Conservation (phyloP, 2,888 invertebrate genomes). For the Eurytoma californica region DNA sequence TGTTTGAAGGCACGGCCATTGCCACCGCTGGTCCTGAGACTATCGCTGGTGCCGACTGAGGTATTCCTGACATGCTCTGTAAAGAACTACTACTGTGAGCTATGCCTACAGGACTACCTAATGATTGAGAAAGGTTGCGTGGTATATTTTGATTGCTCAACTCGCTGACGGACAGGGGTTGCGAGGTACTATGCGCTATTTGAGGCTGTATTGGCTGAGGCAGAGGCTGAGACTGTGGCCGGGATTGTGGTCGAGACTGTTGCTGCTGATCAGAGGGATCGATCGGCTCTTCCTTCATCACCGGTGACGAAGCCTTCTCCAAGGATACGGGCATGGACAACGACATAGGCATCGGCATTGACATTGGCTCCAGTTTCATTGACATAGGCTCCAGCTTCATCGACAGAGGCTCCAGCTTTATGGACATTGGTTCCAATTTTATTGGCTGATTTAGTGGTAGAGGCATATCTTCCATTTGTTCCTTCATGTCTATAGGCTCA, state of each 20-base stretch:
- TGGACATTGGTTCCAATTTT: conserved; percentile 69
- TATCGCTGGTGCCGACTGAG: conserved; percentile 54
- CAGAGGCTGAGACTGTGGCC: conserved; percentile 52
- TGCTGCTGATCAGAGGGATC: conserved; percentile 68
- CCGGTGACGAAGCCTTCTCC: conserved; percentile 57
- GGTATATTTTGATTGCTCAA: conserved; percentile 64
- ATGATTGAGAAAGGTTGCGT: conserved; percentile 69
- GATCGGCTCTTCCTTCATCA: conserved; percentile 62
- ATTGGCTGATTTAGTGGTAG: conserved; percentile 65
- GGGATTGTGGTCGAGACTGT: conserved; percentile 32
- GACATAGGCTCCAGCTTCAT: conserved; percentile 54
- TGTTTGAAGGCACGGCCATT: conserved; percentile 51
- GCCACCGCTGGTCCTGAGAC: conserved; percentile 49
- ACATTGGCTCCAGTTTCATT: conserved; percentile 64
- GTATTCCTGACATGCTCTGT: conserved; percentile 45
- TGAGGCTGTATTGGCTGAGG: conserved; percentile 38
- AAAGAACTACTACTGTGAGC: conserved; percentile 50
- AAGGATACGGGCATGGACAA: conserved; percentile 54
- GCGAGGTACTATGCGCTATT: conserved; percentile 54
- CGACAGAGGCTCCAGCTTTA: conserved; percentile 61
- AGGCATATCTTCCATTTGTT: conserved; percentile 65
- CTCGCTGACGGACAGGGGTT: conserved; percentile 61
- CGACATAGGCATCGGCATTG: conserved; percentile 62
- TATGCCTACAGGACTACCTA: conserved; percentile 61
- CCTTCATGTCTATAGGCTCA: conserved; percentile 65